Conservation (phyloP, 2,113 vertebrate genomes). For the Prionailurus bengalensis region DNA sequence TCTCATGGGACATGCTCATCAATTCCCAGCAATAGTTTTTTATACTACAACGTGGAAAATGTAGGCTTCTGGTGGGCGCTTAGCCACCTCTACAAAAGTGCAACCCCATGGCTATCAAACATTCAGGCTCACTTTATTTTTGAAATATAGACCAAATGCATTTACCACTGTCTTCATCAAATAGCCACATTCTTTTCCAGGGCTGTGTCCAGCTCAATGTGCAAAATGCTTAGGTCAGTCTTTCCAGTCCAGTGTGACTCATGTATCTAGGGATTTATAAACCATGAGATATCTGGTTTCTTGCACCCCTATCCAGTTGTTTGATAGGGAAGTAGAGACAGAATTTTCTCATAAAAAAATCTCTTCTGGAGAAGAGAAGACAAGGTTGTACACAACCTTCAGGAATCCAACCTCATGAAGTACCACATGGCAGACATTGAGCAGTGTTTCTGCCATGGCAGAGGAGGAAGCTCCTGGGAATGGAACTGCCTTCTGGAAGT, state of each 20-base stretch:
- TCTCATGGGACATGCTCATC: neutral
- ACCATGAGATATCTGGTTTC: neutral
- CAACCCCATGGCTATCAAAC: neutral
- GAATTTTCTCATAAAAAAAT: neutral
- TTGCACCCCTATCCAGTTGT: neutral
- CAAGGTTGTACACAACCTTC: accelerated
- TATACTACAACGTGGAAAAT: no score
- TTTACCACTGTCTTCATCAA: neutral
- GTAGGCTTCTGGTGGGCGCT: neutral
- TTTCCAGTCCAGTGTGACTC: neutral
- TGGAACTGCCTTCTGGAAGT: neutral
- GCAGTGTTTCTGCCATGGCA: neutral
- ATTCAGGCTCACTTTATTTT: neutral
- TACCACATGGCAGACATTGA: accelerated
- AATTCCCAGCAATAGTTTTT: neutral
- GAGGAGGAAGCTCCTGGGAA: neutral
- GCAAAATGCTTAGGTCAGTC: neutral
- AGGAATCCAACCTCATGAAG: neutral
- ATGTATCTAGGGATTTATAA: neutral
- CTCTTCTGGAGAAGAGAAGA: neutral
- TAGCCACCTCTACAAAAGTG: no score
- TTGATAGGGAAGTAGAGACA: neutral
- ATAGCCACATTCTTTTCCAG: neutral
- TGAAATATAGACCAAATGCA: neutral
- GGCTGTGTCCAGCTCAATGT: neutral